Conservation (phyloP, 2,797 vertebrate genomes). For the Galago senegalensis region DNA sequence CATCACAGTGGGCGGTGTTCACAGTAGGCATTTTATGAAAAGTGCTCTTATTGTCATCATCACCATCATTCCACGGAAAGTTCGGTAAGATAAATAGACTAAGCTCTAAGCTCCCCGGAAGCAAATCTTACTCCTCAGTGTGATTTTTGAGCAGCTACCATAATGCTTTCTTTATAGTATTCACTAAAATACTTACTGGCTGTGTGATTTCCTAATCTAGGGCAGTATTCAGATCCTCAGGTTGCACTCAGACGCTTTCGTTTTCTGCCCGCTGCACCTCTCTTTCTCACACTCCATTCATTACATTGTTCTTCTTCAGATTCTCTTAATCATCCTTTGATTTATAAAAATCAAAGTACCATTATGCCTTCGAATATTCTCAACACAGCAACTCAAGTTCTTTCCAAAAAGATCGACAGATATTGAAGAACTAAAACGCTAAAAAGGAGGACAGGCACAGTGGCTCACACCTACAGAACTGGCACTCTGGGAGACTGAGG, state of each 20-base stretch:
- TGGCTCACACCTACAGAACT: too few species aligned
- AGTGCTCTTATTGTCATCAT: neutral
- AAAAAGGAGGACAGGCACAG: conserved; percentile 23
- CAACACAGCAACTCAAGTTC: neutral
- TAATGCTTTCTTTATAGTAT: neutral
- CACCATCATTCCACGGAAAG: conserved; percentile 3
- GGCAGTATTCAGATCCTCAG: neutral
- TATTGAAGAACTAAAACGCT: conserved; percentile 13
- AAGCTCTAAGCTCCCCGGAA: neutral
- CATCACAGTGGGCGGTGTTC: neutral
- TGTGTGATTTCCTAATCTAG: conserved; percentile 4
- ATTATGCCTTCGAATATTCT: neutral
- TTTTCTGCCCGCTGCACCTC: neutral
- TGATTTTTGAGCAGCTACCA: conserved; percentile 16
- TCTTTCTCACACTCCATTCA: neutral
- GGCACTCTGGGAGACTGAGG: too few species aligned
- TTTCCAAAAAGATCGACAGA: conserved; percentile 28
- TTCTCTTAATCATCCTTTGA: conserved; percentile 6
- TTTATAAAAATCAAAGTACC: neutral
- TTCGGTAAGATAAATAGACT: conserved; percentile 22
- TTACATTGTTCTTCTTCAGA: neutral
- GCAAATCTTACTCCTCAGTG: conserved; percentile 34
- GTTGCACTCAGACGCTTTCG: neutral
- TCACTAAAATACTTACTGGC: neutral
- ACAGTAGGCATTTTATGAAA: conserved; percentile 27